Percentiles rank a stretch among this genome's conserved stretches.
These are phyloP conservation scores for Pseudomyrmex pallidus DNA, from an alignment of 1,140 invertebrate genomes.

Conservation along the genomic window DNA sequence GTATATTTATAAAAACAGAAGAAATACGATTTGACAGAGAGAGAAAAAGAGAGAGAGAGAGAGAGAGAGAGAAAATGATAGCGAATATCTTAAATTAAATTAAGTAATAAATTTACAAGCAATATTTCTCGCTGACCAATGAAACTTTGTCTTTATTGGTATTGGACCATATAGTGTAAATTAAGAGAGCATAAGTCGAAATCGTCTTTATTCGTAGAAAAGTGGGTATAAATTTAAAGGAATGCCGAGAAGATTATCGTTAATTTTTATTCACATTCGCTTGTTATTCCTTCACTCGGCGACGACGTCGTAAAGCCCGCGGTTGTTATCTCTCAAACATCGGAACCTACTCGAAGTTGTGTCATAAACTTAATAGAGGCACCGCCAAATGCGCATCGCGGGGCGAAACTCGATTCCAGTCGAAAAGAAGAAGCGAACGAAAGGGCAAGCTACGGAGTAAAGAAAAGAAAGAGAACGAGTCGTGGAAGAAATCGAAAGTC, in stretches of 20 bases:
- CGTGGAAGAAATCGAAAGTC: conserved; percentile 61
- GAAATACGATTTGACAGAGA: background rate
- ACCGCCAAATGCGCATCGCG: conserved; percentile 54
- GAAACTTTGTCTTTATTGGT: conserved; percentile 32
- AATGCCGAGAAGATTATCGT: conserved; percentile 50
- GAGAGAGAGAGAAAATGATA: background rate
- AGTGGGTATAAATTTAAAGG: conserved; percentile 53
- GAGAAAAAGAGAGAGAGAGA: background rate
- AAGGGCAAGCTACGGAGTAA: conserved; percentile 52
- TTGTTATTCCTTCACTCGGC: conserved; percentile 44
- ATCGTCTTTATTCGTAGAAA: conserved; percentile 51
- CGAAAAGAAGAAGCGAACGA: conserved; percentile 63
- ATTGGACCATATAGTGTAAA: conserved; percentile 38
- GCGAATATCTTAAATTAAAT: conserved; percentile 23
- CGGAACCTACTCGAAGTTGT: conserved; percentile 64
- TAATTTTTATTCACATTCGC: conserved; percentile 55
- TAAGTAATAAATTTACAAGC: conserved; percentile 7
- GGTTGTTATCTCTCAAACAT: conserved; percentile 63
- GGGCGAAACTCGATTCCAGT: conserved; percentile 64
- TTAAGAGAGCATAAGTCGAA: conserved; percentile 50
- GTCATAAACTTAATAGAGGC: conserved; percentile 65
- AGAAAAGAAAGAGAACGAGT: conserved; percentile 56
- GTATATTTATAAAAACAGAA: background rate
- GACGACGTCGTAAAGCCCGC: conserved; percentile 60
- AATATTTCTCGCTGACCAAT: conserved; percentile 1